Evolutionary conservation across 2,888 invertebrate genomes (phyloP).

Genomic region (Galerucella pusilla): DNA sequence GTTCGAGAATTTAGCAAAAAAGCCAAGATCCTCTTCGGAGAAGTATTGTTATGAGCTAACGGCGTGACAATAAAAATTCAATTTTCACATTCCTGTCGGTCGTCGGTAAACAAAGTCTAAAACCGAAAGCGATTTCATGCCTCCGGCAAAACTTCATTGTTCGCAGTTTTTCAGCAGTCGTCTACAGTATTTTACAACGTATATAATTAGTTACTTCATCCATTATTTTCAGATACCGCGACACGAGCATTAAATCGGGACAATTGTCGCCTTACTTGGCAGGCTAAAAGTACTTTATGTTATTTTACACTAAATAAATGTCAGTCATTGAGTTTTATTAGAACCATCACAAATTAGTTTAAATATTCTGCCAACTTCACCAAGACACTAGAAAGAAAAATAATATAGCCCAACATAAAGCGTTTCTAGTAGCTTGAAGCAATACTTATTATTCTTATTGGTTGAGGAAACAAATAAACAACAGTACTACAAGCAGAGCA

Average conservation of each 20-base stretch:
- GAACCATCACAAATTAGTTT: no score
- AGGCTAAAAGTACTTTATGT: no score
- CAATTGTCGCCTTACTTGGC: no score
- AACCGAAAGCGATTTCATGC: slow-evolving; percentile 49
- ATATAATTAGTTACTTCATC: slow-evolving; percentile 63
- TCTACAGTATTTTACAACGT: slow-evolving; percentile 56
- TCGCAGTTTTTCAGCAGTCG: slow-evolving; percentile 53
- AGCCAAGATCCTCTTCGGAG: slow-evolving; percentile 38
- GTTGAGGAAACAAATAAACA: no score
- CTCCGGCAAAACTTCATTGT: slow-evolving; percentile 50
- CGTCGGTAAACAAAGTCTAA: slow-evolving; percentile 48
- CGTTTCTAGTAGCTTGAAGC: no score
- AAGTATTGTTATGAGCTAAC: slow-evolving; percentile 58
- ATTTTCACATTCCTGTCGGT: slow-evolving; percentile 61
- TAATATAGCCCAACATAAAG: no score
- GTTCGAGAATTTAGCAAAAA: slow-evolving; percentile 38
- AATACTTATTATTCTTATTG: no score
- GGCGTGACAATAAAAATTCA: slow-evolving; percentile 63
- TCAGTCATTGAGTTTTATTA: no score
- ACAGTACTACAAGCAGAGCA: no score
- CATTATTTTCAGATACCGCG: slow-evolving; percentile 55
- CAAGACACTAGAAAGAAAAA: no score
- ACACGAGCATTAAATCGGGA: slow-evolving; percentile 26
- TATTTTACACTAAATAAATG: no score
- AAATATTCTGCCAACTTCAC: no score